Evolutionary conservation across 2,113 vertebrate genomes (phyloP), one percentile per base, ranked within the genome.

Genomic region (Eira barbara): DNA sequence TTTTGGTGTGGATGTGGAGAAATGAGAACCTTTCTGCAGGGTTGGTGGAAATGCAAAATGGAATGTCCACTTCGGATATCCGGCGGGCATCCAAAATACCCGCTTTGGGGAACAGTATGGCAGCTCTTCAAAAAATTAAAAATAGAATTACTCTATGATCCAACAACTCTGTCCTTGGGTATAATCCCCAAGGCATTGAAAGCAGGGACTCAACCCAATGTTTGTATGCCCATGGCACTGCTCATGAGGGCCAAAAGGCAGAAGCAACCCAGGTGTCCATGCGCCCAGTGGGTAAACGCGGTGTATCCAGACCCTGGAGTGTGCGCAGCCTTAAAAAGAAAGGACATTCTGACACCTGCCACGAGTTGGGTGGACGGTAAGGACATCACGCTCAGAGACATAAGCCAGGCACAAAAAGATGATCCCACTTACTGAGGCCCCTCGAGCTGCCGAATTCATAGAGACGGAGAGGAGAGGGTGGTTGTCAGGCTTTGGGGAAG

Each of bases 11-110:
- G 11, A 31, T 10, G 27, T 12, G 65, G 31, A 57, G 49, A 39
- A 36, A 15, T 1, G 0, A 14, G 1, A 31, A 17, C 0, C 21
- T 17, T 15, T 59, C 3, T 31, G 6, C 31, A 9, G 2, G 4
- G 65, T 17, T 25, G 88, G 59, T 10, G 39, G 34, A 39, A 34
- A 20, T 13, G 25, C 45, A 20, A 36, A 25, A 31, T 3, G 63
- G 29, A 9, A 10, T 18, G 25, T 78, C 29, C 4, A 0, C 45
- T 27, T 20, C 4, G n/a, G n/a, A 18, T 1, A 5, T 55, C 52
- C 52, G 5, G 52, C 5, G 17, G 52, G 52, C 6, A 5, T 6
- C 52, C 52, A 55, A 52, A 9, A 18, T 13, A 31, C 57, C 29
- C 4, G 0, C 45, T 34, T 14, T 12, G n/a, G n/a, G 25, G 14